These are phyloP conservation scores for Ganaspis brasiliensis DNA, from an alignment of 2,888 invertebrate species.

Conservation along the genomic window DNA sequence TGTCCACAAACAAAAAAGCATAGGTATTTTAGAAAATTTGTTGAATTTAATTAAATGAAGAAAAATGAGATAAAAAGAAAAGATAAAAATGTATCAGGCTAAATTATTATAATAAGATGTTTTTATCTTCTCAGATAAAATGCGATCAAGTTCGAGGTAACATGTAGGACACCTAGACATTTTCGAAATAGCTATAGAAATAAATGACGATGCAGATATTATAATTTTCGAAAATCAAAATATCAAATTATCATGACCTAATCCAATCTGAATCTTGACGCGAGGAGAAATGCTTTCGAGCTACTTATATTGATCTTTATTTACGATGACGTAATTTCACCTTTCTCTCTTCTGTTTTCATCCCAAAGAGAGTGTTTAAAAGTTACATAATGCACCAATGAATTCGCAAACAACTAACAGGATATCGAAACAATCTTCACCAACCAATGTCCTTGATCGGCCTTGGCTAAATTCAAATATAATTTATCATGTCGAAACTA, in stretches of 20 bases:
- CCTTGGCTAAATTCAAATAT: conserved; percentile 32
- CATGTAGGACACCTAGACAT: neutral
- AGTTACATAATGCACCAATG: conserved; percentile 62
- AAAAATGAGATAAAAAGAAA: too few relatives aligned
- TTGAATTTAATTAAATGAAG: too few relatives aligned
- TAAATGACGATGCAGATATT: neutral
- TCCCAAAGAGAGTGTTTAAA: conserved; percentile 55
- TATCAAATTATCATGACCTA: conserved; percentile 65
- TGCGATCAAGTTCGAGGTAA: too few relatives aligned
- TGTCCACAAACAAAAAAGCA: too few relatives aligned
- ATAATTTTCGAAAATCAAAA: conserved; percentile 36
- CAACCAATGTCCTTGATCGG: conserved; percentile 41
- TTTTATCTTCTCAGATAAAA: too few relatives aligned
- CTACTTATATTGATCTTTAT: conserved; percentile 68
- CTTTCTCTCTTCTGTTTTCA: conserved; percentile 71
- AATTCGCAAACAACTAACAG: conserved; percentile 56
- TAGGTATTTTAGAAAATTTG: too few relatives aligned
- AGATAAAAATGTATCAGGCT: too few relatives aligned
- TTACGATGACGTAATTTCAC: conserved; percentile 72
- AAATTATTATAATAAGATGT: too few relatives aligned
- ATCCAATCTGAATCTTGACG: conserved; percentile 63
- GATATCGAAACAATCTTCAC: neutral
- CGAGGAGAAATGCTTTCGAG: conserved; percentile 67
- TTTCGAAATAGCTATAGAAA: neutral
- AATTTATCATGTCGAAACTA: neutral